phyloP scores from a whole-genome alignment of 2,113 vertebrate species.

The Cephalopholis sonnerati region DNA sequence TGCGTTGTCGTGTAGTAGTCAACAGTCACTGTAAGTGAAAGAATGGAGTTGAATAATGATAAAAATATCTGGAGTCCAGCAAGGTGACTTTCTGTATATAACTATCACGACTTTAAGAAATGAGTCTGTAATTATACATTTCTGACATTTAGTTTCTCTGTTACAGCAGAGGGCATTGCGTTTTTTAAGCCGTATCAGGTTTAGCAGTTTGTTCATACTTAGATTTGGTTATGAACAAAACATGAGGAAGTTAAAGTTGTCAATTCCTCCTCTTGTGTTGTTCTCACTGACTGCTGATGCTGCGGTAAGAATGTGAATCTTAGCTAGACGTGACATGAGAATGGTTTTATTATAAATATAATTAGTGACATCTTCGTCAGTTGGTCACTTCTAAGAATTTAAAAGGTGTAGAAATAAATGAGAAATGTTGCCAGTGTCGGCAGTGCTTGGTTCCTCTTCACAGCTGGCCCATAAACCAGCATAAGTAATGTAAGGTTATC shows the following conservation, averaged over 20 bases:
- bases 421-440: not conserved
- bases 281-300: slow-evolving; percentile 21
- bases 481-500: not conserved
- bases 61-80: no score
- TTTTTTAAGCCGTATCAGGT: not conserved
- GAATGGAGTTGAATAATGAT: not conserved
- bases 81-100: not conserved
- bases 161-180: slow-evolving; percentile 2
- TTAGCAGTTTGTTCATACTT: slow-evolving; percentile 29
- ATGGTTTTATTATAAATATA: not conserved
- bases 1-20: not conserved
- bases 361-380: not conserved
- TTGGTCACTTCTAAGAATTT: slow-evolving; percentile 26
- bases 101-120: not conserved
- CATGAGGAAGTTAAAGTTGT: slow-evolving; percentile 49
- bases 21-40: not conserved
- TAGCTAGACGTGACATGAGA: not conserved
- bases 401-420: not conserved
- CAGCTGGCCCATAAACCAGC: not conserved
- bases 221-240: slow-evolving; percentile 18
- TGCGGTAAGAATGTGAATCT: slow-evolving; percentile 13
- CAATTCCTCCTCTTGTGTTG: slow-evolving; percentile 11
- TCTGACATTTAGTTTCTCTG: not conserved
- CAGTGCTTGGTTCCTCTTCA: not conserved
- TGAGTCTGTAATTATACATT: not conserved